Conservation (phyloP, 2,888 invertebrate species). For the Dioctria linearis region DNA sequence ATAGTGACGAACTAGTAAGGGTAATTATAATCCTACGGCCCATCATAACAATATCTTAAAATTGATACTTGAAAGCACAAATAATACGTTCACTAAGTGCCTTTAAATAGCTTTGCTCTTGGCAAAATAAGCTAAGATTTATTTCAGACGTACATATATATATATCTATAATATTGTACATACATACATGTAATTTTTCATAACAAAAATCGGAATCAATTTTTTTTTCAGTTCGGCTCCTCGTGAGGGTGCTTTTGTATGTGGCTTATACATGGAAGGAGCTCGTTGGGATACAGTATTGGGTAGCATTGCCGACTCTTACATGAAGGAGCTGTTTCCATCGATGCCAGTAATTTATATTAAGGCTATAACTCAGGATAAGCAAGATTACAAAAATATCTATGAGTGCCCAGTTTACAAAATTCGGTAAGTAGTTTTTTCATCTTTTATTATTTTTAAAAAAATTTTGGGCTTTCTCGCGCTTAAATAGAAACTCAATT, state of each 20-base stretch:
- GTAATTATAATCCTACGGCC: too few relatives aligned
- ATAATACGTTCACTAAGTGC: too few relatives aligned
- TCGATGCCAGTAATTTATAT: conserved; percentile 92
- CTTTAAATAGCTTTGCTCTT: too few relatives aligned
- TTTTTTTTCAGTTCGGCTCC: conserved; percentile 78
- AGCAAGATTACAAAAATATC: conserved; percentile 88
- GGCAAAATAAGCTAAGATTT: too few relatives aligned
- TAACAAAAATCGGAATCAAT: too few relatives aligned
- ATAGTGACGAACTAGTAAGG: too few relatives aligned
- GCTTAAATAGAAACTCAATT: conserved; percentile 32
- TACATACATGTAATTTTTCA: too few relatives aligned
- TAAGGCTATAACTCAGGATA: conserved; percentile 89
- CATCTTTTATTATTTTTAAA: conserved; percentile 38
- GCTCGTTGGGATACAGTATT: conserved; percentile 90
- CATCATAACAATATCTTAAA: too few relatives aligned
- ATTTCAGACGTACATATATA: too few relatives aligned
- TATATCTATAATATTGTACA: too few relatives aligned
- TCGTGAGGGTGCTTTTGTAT: conserved; percentile 91
- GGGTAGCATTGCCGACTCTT: conserved; percentile 86
- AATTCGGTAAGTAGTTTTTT: conserved; percentile 74
- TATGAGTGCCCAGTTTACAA: conserved; percentile 97
- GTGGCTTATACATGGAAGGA: conserved; percentile 93
- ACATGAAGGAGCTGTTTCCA: conserved; percentile 91
- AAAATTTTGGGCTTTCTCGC: conserved; percentile 1
- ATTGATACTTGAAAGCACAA: too few relatives aligned